Percentiles rank a stretch among this genome's conserved stretches.
Conservation (phyloP, 1,140 invertebrate genomes). For the Drosophila paulistorum region DNA sequence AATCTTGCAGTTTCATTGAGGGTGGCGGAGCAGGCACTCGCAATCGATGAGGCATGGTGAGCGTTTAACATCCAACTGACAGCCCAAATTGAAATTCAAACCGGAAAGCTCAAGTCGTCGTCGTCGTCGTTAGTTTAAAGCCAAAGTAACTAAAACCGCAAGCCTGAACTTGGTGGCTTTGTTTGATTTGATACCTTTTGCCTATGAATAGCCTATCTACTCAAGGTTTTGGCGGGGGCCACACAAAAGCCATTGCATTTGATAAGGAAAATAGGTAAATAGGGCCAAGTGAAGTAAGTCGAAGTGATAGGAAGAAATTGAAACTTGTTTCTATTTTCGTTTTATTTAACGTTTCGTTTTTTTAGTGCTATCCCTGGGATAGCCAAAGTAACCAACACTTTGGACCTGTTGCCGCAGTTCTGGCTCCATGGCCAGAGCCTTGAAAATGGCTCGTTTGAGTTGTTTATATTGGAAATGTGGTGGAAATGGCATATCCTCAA, state of each 20-base stretch:
- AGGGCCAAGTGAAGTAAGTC: slow-evolving; percentile 13
- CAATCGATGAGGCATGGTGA: slow-evolving; percentile 58
- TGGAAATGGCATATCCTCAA: slow-evolving; percentile 88
- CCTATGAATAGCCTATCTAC: neutral
- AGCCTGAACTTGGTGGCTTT: slow-evolving; percentile 65
- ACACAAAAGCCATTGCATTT: slow-evolving; percentile 18
- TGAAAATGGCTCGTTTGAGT: slow-evolving; percentile 85
- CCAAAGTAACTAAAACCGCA: slow-evolving; percentile 54
- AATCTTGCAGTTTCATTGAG: slow-evolving; percentile 58
- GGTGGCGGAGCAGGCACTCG: slow-evolving; percentile 59
- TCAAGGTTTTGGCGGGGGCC: slow-evolving; percentile 40
- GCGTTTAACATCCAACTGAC: slow-evolving; percentile 53
- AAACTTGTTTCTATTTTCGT: neutral
- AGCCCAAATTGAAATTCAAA: slow-evolving; percentile 19
- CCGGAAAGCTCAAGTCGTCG: slow-evolving; percentile 24
- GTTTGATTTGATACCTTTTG: slow-evolving; percentile 23
- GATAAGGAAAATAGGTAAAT: slow-evolving; percentile 31
- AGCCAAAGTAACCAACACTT: slow-evolving; percentile 83
- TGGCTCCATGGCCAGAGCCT: slow-evolving; percentile 86
- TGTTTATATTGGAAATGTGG: slow-evolving; percentile 86
- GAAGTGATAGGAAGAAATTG: too few relatives aligned
- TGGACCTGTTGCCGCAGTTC: slow-evolving; percentile 85
- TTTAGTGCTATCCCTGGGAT: slow-evolving; percentile 49
- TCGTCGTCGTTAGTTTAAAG: neutral
- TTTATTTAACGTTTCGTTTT: slow-evolving; percentile 17